Base-by-base conservation (phyloP, 2,797 vertebrate species). In the Myotis planiceps region DNA sequence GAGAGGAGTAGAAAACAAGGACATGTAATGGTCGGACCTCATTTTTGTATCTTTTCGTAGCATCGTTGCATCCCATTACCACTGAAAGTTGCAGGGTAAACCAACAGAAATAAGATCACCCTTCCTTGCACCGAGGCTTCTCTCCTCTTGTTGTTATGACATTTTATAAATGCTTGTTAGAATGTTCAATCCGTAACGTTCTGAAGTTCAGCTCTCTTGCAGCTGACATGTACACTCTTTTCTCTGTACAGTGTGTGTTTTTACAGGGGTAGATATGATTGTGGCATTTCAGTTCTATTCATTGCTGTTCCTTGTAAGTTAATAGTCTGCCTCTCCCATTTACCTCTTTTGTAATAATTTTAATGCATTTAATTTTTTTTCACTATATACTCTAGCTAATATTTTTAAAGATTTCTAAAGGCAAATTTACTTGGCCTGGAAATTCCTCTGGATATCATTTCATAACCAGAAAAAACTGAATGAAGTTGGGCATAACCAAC, bases 381-480 rank as follows among this genome's bases (percentile, higher is more conserved):
- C 92, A 51, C 37, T 72, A 25, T 49, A 34, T 65, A 72, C 19
- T 84, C 16, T 90, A 58, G 39, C 78, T 71, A n/a, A 53, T 88
- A 69, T 88, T 92, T 88, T 58, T 85, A 88, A 84, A 95, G 3
- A 55, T 84, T 69, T 84, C 23, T 92, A 49, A 90, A 92, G 75
- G 32, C 68, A 95, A 32, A 66, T 71, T 85, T 82, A 85, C 51
- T 71, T 90, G 60, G 47, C 18, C 42, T 74, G 51, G 55, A 4
- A 66, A n/a, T 84, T 94, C 55, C 63, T 93, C 49, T 85, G 60
- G 49, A 51, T 86, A 72, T 32, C 19, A 75, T 86, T 93, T 71
- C 23, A 37, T 76, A 79, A 58, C 13, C 15, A 80, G 55, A 88
- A 81, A 5, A 60, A 86, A 65, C 42, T 49, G 47, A 89, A 85